phyloP scores from a whole-genome alignment of 1,140 invertebrate genomes.

The Eciton burchellii region DNA sequence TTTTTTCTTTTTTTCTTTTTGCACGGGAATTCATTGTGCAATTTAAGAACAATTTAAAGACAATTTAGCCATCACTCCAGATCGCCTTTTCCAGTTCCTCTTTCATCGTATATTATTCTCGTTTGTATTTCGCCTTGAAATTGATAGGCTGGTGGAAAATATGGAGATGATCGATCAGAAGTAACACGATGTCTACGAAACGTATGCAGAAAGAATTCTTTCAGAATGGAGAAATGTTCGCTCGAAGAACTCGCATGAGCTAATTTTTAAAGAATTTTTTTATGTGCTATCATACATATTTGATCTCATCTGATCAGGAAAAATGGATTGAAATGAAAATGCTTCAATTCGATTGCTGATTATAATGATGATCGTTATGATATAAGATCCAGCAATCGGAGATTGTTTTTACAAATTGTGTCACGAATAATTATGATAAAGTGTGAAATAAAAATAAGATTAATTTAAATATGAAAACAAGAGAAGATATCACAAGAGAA shows the following conservation, averaged over 20 bases:
- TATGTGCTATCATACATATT: background rate
- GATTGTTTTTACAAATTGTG: too few relatives aligned
- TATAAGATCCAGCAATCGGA: too few relatives aligned
- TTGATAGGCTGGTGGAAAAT: slow-evolving; percentile 19
- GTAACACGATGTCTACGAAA: background rate
- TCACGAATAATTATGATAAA: slow-evolving; percentile 18
- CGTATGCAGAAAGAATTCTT: background rate
- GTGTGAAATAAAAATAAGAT: slow-evolving; percentile 23
- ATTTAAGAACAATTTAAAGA: slow-evolving; percentile 59
- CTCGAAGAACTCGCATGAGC: slow-evolving; percentile 7
- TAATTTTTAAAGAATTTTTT: background rate
- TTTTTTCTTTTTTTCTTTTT: background rate
- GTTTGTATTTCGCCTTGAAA: slow-evolving; percentile 27
- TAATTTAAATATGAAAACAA: slow-evolving; percentile 37
- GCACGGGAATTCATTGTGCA: slow-evolving; percentile 62
- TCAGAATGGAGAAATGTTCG: background rate
- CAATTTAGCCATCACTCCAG: too few relatives aligned
- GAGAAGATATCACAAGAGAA: slow-evolving; percentile 13
- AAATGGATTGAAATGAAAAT: background rate
- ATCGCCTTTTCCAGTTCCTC: slow-evolving; percentile 25
- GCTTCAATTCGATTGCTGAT: slow-evolving; percentile 7
- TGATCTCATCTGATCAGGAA: slow-evolving; percentile 7
- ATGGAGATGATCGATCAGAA: slow-evolving; percentile 1
- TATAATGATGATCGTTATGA: slow-evolving; percentile 27
- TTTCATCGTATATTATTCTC: slow-evolving; percentile 1